Evolutionary conservation across 2,797 vertebrate genomes (phyloP), one percentile per base, ranked within the genome.

Genomic region (Schizothorax lantsangensis): DNA sequence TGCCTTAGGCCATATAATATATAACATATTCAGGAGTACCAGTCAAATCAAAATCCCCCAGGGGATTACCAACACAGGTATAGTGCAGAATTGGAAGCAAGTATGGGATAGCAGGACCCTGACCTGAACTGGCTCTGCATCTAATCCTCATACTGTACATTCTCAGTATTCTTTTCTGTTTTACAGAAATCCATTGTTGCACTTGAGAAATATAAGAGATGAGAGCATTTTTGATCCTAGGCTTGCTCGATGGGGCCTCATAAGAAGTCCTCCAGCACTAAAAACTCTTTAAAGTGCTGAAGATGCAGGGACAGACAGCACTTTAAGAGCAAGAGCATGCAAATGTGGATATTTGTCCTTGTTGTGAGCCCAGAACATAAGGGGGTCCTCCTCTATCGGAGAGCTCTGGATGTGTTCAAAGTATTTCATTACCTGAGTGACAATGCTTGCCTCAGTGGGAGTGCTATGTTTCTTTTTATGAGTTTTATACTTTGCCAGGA

Each of bases 211-310:
- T 71, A 71, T 71, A 62, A 62, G 17, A 21, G 84, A 85, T n/a
- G 30, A 45, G 40, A 79, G 75, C 64, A 79, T 85, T 85, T 71
- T 52, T 40, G 21, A 40, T 71, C 77, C 84, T 57, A 83, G 30
- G 38, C 59, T 59, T 45, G 86, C 80, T 17, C 17, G 36, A 66
- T 83, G 81, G 59, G 86, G 73, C 62, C 86, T 84, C 86, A 84
- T 87, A 66, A 83, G 21, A 19, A 87, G 19, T 47, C 73, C 81
- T 71, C 81, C 81, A 49, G 21, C 47, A 83, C 86, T 78, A 45
- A 87, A 87, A 36, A 83, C 59, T 30, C 80, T 83, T 36, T 82
- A 45, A 11, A 87, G 72, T 78, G 81, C 81, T 40, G 81, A 71
- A 43, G 86, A 78, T 33, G 80, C 86, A 69, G 81, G 86, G 26